Percentiles rank a stretch among this genome's conserved stretches.
These are phyloP conservation scores for Kryptolebias ocellatus DNA, from an alignment of 2,797 vertebrate genomes.

Conservation along the genomic window DNA sequence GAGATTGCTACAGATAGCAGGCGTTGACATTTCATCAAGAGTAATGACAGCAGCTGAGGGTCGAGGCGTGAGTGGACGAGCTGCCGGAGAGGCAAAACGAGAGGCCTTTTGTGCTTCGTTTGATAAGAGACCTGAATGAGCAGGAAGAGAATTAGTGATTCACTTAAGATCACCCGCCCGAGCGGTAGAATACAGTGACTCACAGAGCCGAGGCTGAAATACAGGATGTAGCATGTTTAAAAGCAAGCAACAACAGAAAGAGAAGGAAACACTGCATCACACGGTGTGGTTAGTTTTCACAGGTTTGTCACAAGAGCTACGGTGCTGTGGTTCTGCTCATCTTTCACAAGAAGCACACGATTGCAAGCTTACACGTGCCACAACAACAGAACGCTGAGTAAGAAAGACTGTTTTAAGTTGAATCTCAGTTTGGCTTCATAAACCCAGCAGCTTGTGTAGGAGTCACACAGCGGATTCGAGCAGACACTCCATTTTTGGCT, in stretches of 20 bases:
- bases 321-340: background rate
- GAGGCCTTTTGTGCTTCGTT: constrained; percentile 37
- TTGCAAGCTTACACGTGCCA: fast-evolving
- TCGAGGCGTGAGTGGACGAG: constrained; percentile 17
- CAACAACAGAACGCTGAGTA: too few species aligned
- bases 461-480: constrained; percentile 6
- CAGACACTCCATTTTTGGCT: constrained; percentile 25
- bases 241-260: background rate
- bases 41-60: constrained; percentile 35
- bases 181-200: constrained; percentile 1
- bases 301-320: background rate
- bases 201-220: background rate
- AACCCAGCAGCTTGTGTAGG: background rate
- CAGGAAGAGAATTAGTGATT: constrained; percentile 36
- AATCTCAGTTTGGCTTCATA: background rate
- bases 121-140: constrained; percentile 41
- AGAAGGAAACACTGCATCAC: constrained; percentile 12
- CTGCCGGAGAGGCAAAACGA: constrained; percentile 22
- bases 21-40: constrained; percentile 35
- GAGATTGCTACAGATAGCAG: constrained; percentile 36
- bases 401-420: too few species aligned
- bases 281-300: background rate
- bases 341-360: background rate
- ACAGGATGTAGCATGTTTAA: constrained; percentile 32
- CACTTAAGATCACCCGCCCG: constrained; percentile 15